Conservation (phyloP, 1,140 invertebrate genomes). For the Geopemphigus sp. region DNA sequence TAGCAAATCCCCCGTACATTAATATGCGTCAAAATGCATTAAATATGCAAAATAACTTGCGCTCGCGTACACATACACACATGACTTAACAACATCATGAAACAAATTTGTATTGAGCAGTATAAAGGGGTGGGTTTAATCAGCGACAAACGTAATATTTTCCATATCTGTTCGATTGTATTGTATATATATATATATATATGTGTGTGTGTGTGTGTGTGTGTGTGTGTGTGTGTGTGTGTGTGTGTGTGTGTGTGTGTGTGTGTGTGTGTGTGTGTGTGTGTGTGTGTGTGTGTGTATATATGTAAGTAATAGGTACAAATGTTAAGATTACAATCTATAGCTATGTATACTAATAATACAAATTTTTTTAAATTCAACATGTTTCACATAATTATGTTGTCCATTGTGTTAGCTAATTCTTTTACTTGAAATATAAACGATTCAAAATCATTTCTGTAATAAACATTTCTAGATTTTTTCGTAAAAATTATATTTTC, state of each 20-base stretch:
- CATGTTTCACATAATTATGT: background rate
- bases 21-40: constrained; percentile 38
- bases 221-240: no score
- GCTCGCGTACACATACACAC: no score
- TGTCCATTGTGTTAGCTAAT: background rate
- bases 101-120: constrained; percentile 32
- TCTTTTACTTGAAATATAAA: background rate
- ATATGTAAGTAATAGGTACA: no score
- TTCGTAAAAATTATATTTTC: no score
- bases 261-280: no score
- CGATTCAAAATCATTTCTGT: background rate
- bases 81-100: constrained; percentile 15
- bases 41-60: constrained; percentile 37
- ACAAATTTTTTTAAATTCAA: background rate
- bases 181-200: no score
- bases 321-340: constrained; percentile 14
- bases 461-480: no score
- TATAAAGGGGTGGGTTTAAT: constrained; percentile 26
- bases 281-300: no score
- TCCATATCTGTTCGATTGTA: constrained; percentile 2
- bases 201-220: no score
- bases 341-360: no score
- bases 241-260: no score
- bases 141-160: constrained; percentile 34
- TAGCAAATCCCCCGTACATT: background rate